Evolutionary conservation across 2,888 invertebrate species (phyloP).

Genomic region (Nemotelus nigrinus): DNA sequence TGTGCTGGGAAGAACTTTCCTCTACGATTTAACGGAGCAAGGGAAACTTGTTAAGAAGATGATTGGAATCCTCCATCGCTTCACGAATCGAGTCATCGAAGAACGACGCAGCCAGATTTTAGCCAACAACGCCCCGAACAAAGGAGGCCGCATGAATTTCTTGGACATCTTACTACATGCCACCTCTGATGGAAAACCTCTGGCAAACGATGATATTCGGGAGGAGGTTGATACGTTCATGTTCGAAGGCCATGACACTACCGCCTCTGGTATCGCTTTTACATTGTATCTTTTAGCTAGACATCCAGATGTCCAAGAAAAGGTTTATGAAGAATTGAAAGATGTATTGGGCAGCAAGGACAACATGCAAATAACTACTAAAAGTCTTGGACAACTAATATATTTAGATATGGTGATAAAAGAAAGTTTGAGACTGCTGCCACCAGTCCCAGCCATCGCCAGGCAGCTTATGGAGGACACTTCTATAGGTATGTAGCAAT

Average conservation of each 20-base stretch:
- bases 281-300: constrained; percentile 62
- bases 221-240: constrained; percentile 43
- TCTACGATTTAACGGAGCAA: constrained; percentile 12
- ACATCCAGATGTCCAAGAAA: constrained; percentile 63
- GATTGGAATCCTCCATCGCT: constrained; percentile 20
- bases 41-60: constrained; percentile 13
- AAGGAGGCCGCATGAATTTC: constrained; percentile 36
- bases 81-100: constrained; percentile 35
- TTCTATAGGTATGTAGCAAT: constrained; percentile 65
- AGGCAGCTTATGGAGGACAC: constrained; percentile 69
- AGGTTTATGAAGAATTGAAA: constrained; percentile 66
- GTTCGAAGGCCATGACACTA: constrained; percentile 61
- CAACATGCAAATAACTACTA: constrained; percentile 66
- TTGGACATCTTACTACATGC: constrained; percentile 39
- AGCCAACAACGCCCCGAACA: background rate
- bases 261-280: constrained; percentile 65
- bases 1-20: background rate
- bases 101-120: constrained; percentile 23
- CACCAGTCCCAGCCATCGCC: constrained; percentile 74
- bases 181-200: constrained; percentile 30
- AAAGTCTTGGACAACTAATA: constrained; percentile 71
- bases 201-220: constrained; percentile 34
- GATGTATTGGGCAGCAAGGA: constrained; percentile 64
- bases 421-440: constrained; percentile 73
- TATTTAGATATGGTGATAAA: constrained; percentile 78